A percentile compares a stretch with the other conserved stretches of the same genome.
Evolutionary conservation across 2,113 vertebrate species (phyloP).

Genomic region (Albula glossodonta): DNA sequence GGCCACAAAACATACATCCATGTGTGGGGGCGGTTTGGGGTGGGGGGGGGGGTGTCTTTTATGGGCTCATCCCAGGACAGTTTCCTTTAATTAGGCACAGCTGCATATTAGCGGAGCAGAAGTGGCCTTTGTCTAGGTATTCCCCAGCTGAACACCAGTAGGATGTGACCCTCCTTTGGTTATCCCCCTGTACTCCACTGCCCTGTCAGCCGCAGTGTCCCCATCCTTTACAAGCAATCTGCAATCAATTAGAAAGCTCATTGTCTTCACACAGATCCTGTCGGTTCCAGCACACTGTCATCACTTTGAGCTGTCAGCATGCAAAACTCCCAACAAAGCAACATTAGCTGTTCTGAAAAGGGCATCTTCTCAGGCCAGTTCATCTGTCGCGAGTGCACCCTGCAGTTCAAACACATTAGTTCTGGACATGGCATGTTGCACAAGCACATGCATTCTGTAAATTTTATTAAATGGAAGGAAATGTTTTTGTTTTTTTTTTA

Average conservation of each 20-base stretch:
- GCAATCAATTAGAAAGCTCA: not conserved
- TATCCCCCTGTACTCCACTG: not conserved
- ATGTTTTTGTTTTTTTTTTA: not conserved
- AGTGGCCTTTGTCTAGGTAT: not conserved
- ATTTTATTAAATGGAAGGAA: not conserved
- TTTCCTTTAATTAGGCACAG: not conserved
- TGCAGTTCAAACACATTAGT: not conserved
- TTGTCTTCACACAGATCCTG: not conserved
- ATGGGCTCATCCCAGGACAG: not conserved
- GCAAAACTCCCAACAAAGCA: not conserved
- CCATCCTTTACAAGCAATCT: not conserved
- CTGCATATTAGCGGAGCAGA: not conserved
- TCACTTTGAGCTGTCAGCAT: not conserved
- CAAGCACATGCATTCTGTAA: not conserved
- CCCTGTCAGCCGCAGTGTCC: not conserved
- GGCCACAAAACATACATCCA: not conserved
- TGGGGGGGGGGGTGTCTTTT: too few relatives aligned
- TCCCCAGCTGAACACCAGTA: not conserved
- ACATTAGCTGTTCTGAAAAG: not conserved
- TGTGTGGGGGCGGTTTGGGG: too few relatives aligned
- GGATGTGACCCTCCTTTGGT: not conserved
- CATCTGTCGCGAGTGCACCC: not conserved
- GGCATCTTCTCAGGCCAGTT: not conserved
- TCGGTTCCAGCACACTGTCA: not conserved
- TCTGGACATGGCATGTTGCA: not conserved